These are phyloP conservation scores for Hoplodrina ambigua DNA, from an alignment of 2,888 invertebrate genomes.

Conservation along the genomic window DNA sequence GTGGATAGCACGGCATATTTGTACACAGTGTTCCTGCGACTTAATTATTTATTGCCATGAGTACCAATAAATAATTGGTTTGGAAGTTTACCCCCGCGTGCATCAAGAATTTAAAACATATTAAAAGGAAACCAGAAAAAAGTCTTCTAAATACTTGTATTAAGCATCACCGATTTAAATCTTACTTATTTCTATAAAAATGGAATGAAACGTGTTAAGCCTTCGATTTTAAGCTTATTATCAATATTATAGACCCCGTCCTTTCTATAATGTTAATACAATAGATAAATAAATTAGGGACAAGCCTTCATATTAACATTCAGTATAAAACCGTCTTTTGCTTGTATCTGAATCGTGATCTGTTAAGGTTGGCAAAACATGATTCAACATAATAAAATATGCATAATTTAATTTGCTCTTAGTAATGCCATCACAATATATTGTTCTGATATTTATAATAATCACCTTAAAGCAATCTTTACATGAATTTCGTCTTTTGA, in stretches of 20 bases:
- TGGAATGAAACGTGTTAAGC: neutral
- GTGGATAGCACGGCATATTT: slow-evolving; percentile 40
- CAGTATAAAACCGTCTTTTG: slow-evolving; percentile 76
- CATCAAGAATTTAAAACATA: neutral
- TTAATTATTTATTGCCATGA: slow-evolving; percentile 22
- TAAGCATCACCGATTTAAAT: neutral
- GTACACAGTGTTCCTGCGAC: slow-evolving; percentile 14
- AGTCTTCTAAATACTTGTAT: neutral
- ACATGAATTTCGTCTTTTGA: neutral
- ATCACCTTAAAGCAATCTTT: neutral
- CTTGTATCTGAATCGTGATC: slow-evolving; percentile 75
- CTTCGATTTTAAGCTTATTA: slow-evolving; percentile 13
- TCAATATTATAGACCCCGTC: slow-evolving; percentile 23
- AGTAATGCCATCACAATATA: slow-evolving; percentile 11
- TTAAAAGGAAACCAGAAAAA: neutral
- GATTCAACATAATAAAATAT: slow-evolving; percentile 68
- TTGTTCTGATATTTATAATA: slow-evolving; percentile 22
- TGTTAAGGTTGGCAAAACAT: slow-evolving; percentile 82
- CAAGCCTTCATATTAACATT: slow-evolving; percentile 78
- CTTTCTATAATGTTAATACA: slow-evolving; percentile 70
- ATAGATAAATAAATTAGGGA: slow-evolving; percentile 84
- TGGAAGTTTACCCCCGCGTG: neutral
- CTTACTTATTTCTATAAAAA: neutral
- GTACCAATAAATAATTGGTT: neutral
- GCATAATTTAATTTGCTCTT: slow-evolving; percentile 47